Base-by-base conservation (phyloP, 2,113 vertebrate genomes). In the Ictalurus furcatus region DNA sequence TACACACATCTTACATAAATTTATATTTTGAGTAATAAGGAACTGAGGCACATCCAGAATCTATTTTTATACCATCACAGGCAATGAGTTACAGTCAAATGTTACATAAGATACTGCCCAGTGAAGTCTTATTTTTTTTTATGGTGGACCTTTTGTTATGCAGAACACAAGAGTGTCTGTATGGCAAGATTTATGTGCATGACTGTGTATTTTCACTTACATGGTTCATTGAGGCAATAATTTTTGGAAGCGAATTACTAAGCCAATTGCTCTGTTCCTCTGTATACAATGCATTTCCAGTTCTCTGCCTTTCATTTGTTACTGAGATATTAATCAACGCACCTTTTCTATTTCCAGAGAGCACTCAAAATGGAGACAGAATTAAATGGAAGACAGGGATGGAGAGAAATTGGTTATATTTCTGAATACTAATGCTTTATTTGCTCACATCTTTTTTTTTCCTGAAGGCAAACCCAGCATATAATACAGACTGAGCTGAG, bases 401-500 rank as follows among this genome's bases (percentile, higher is more conserved):
- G 17, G 48, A 37, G 52, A 74, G 30, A 48, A 81, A 34, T 6
- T 34, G n/a, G 5, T 82, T 81, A 34, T 11, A 30, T 82, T 82
- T 87, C 48, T 58, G 3, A 69, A 58, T 19, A 14, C 85, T 65
- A 80, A 40, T 44, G 14, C 8, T 9, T 37, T 58, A 14, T 69
- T 82, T 82, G 48, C 11, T 54, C 25, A 52, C 2, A 40, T 23
- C 40, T 67, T 71, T 48, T 34, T 34, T 44, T n/a, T 30, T 3
- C 23, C 13, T 44, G 21, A 80, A 87, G 14, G 37, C 23, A 52
- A 63, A 52, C 9, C 54, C 6, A 59, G 56, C 37, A 48, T 86
- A 34, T 59, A 78, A 86, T 23, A 76, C 37, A 87, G 37, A 88
- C 21, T 37, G 67, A 56, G 84, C 67, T 54, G 52, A 58, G 61